These are phyloP conservation scores for Crotalus helleri DNA, from an alignment of 2,113 vertebrate species.

Conservation along the genomic window DNA sequence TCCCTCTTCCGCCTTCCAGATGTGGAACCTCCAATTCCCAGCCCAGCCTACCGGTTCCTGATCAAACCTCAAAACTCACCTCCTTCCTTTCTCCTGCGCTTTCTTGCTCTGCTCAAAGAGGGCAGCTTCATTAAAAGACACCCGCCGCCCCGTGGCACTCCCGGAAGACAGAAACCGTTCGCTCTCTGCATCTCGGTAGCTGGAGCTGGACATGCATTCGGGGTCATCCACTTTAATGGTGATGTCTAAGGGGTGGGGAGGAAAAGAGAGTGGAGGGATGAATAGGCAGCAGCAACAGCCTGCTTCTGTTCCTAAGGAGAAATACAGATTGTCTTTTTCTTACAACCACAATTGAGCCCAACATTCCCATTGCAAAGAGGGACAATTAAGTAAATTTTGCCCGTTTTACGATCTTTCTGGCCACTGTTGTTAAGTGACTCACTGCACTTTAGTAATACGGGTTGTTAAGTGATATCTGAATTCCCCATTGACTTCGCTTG, in stretches of 20 bases:
- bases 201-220: constrained; percentile 80
- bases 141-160: constrained; percentile 82
- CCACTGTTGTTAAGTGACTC: not conserved
- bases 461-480: not conserved
- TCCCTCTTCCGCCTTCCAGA: not conserved
- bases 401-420: too few species aligned
- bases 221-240: constrained; percentile 87
- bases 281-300: not conserved
- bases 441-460: not conserved
- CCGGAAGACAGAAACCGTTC: constrained; percentile 90
- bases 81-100: constrained; percentile 90
- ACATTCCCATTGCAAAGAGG: not conserved
- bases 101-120: constrained; percentile 91
- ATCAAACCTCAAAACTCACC: constrained; percentile 64
- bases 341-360: not conserved
- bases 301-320: not conserved
- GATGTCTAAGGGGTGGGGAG: constrained; percentile 75
- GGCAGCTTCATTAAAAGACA: constrained; percentile 96
- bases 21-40: not conserved
- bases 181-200: constrained; percentile 82
- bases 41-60: not conserved
- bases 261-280: not conserved
- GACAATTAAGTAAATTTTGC: not conserved
- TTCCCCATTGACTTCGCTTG: not conserved
- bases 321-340: not conserved